phyloP scores from a whole-genome alignment of 2,888 invertebrate species.

The Amphipoea lucens region DNA sequence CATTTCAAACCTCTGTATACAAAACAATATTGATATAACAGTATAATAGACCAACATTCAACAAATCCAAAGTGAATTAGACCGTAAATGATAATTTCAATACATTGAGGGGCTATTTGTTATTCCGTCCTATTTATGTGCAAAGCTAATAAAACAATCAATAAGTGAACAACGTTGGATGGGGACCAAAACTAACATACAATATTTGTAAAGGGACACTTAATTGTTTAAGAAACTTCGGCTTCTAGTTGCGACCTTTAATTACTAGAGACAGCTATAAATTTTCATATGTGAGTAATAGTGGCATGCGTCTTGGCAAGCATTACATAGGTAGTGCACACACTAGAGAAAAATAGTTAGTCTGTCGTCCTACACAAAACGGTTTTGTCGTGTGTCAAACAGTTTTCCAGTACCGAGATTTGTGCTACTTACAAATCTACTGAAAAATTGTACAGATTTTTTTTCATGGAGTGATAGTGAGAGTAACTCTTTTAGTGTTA shows the following conservation, averaged over 20 bases:
- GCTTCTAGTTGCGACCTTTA: constrained; percentile 75
- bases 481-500: too few relatives aligned
- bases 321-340: constrained; percentile 61
- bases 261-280: constrained; percentile 81
- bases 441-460: background rate
- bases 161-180: constrained; percentile 65
- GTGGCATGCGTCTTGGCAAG: constrained; percentile 71
- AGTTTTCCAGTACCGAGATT: background rate
- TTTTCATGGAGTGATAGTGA: too few relatives aligned
- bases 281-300: constrained; percentile 76
- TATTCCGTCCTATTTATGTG: constrained; percentile 60
- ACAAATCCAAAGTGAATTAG: constrained; percentile 50
- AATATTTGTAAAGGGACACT: constrained; percentile 73
- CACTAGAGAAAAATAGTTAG: background rate
- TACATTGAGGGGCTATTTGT: constrained; percentile 59
- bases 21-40: constrained; percentile 51
- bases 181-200: constrained; percentile 66
- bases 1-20: constrained; percentile 43
- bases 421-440: background rate
- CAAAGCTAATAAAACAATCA: constrained; percentile 67
- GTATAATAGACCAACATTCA: constrained; percentile 46
- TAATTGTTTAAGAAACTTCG: constrained; percentile 79
- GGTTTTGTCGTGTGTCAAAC: background rate
- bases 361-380: background rate
- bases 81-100: constrained; percentile 56